Evolutionary conservation across 2,113 vertebrate species (phyloP).

Genomic region (Maccullochella peelii): DNA sequence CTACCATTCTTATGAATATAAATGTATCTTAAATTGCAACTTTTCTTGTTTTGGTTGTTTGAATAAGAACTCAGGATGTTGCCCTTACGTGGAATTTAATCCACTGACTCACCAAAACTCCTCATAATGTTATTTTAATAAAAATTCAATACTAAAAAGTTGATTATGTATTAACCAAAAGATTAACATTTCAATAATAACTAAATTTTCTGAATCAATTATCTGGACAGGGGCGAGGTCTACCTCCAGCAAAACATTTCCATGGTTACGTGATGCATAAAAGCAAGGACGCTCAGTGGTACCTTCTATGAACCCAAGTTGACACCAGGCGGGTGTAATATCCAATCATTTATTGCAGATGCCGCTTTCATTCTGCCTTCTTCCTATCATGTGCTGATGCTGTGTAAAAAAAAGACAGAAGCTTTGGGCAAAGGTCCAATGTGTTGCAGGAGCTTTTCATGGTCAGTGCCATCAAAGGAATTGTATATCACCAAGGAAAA

Average conservation of each 20-base stretch:
- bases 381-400: not conserved
- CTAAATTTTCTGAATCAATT: not conserved
- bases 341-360: slow-evolving; percentile 6
- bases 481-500: not conserved
- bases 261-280: not conserved
- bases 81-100: not conserved
- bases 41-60: not conserved
- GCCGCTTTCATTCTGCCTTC: slow-evolving; percentile 5
- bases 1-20: not conserved
- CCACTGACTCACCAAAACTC: not conserved
- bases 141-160: not conserved
- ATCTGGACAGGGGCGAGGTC: not conserved
- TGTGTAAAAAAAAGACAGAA: not conserved
- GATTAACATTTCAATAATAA: not conserved
- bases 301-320: slow-evolving; percentile 3
- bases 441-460: slow-evolving; percentile 1
- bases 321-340: slow-evolving; percentile 17
- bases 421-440: slow-evolving; percentile 1
- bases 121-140: not conserved
- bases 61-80: not conserved
- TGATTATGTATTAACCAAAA: not conserved
- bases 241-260: not conserved
- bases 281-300: slow-evolving; percentile 2
- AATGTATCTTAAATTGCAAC: not conserved
- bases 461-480: slow-evolving; percentile 21